Evolutionary conservation across 2,113 vertebrate species (phyloP).

Genomic region (Tenrec ecaudatus): DNA sequence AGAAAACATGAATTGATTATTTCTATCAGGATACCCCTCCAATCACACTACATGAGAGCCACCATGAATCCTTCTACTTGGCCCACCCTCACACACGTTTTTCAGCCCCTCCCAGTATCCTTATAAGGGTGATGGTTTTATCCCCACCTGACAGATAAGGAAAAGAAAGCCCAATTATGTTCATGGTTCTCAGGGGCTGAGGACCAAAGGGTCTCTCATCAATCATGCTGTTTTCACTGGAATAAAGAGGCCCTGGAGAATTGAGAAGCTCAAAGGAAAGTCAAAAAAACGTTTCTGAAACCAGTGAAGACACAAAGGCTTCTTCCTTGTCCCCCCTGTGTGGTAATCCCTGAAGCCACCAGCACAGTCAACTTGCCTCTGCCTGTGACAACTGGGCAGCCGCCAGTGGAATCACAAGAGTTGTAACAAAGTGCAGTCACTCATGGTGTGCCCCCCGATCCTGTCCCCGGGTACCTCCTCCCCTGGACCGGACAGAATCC

Average conservation of each 20-base stretch:
- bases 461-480: too few relatives aligned
- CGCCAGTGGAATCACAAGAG: too few relatives aligned
- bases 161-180: background rate
- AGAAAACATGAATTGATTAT: slow-evolving; percentile 17
- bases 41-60: background rate
- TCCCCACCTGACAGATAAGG: background rate
- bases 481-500: background rate
- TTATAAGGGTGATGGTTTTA: background rate
- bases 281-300: background rate
- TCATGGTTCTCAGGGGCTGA: background rate
- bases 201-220: background rate
- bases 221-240: background rate
- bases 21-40: background rate
- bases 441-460: too few relatives aligned
- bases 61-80: background rate
- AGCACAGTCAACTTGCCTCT: background rate
- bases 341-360: too few relatives aligned
- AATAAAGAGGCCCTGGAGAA: slow-evolving; percentile 23
- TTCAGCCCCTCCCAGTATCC: background rate
- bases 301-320: background rate
- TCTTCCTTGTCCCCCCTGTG: background rate
- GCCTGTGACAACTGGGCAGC: background rate
- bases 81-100: background rate
- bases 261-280: slow-evolving; percentile 28
- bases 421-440: too few relatives aligned